Conservation (phyloP, 2,888 invertebrate genomes). For the Rhagium mordax region DNA sequence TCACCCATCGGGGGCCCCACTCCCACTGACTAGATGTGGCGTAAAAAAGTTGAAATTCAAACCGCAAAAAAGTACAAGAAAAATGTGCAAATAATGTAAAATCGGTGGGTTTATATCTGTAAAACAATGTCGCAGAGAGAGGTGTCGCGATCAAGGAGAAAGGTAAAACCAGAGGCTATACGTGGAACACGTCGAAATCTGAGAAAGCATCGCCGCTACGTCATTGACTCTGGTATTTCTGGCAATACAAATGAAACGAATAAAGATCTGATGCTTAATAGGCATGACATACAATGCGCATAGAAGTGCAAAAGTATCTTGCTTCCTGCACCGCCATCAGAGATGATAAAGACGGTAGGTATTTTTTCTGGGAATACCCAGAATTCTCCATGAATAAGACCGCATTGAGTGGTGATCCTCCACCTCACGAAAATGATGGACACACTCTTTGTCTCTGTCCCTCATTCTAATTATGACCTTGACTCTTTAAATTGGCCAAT, state of each 20-base stretch:
- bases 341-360: background rate
- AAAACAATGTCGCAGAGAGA: background rate
- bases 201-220: no score
- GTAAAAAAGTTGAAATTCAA: background rate
- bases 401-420: background rate
- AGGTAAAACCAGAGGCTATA: no score
- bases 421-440: no score
- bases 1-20: background rate
- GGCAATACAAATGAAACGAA: background rate
- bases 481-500: no score
- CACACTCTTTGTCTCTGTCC: no score
- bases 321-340: background rate
- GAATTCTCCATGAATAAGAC: background rate
- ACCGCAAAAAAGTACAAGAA: background rate
- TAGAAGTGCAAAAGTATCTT: no score
- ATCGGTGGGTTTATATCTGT: background rate
- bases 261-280: background rate
- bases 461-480: no score
- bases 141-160: background rate
- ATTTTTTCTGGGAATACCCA: background rate
- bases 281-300: background rate
- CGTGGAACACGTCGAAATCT: no score
- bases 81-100: background rate
- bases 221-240: background rate
- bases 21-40: background rate